phyloP scores from a whole-genome alignment of 1,140 invertebrate species.

The Solen grandis region DNA sequence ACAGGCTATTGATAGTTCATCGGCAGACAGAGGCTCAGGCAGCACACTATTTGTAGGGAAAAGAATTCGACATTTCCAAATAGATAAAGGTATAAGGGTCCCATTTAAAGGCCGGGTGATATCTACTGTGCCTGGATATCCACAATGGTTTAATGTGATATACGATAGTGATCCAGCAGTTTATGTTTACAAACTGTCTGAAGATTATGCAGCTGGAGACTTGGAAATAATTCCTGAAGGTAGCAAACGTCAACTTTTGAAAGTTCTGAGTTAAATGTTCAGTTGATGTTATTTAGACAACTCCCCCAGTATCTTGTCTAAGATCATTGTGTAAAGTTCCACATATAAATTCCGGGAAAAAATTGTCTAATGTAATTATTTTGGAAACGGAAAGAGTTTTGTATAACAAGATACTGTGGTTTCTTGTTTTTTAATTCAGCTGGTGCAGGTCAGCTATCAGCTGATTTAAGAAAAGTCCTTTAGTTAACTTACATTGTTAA shows the following conservation, averaged over 20 bases:
- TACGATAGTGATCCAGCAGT: slow-evolving; percentile 26
- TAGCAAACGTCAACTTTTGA: background rate
- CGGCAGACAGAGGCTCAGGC: background rate
- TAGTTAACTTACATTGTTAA: background rate
- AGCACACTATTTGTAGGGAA: slow-evolving; percentile 11
- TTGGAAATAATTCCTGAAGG: slow-evolving; percentile 24
- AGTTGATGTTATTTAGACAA: slow-evolving; percentile 17
- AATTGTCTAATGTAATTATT: background rate
- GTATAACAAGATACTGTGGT: slow-evolving; percentile 11
- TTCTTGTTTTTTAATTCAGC: too few species aligned
- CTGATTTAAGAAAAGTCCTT: slow-evolving; percentile 8
- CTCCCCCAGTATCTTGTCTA: slow-evolving; percentile 10
- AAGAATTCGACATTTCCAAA: slow-evolving; percentile 15
- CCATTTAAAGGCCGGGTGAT: slow-evolving; percentile 20
- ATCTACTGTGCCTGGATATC: slow-evolving; percentile 39
- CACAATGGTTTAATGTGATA: slow-evolving; percentile 37
- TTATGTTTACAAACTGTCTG: slow-evolving; percentile 8
- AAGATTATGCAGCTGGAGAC: slow-evolving; percentile 33
- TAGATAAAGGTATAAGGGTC: background rate
- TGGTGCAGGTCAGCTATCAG: background rate
- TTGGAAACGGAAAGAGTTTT: too few species aligned
- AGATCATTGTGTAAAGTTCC: background rate
- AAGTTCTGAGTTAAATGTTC: too few species aligned
- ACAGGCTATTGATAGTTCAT: background rate
- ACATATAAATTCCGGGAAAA: background rate